A percentile compares a stretch with the other conserved stretches of the same genome.
These are phyloP conservation scores for Cephalopachus bancanus DNA, from an alignment of 2,797 vertebrate genomes.

Conservation along the genomic window DNA sequence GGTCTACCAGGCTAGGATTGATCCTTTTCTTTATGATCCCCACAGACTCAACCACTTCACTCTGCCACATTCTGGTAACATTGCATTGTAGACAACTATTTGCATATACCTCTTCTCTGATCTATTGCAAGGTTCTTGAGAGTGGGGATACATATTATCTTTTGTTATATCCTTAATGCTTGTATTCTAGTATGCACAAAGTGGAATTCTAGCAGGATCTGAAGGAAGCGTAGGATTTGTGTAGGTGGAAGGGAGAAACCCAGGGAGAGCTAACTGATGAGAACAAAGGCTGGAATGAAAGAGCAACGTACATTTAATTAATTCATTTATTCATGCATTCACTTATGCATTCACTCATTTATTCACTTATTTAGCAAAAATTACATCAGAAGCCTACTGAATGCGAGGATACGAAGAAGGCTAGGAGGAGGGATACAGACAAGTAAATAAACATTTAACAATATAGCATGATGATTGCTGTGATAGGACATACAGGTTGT, in stretches of 20 bases:
- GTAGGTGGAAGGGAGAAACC: neutral
- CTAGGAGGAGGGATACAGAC: neutral
- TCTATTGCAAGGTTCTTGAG: neutral
- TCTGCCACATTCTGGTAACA: neutral
- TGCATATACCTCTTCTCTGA: neutral
- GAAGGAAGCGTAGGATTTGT: neutral
- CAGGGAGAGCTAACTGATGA: neutral
- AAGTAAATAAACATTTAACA: constrained; percentile 29
- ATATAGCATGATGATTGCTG: neutral
- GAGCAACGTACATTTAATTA: neutral
- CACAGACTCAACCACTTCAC: neutral
- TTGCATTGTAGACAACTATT: neutral
- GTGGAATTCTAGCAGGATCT: neutral
- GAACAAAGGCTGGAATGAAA: constrained; percentile 2
- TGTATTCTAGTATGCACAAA: neutral
- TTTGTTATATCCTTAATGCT: neutral
- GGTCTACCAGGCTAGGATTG: neutral
- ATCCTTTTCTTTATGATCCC: neutral
- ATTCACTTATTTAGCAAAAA: constrained; percentile 33
- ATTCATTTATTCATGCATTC: neutral
- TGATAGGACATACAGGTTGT: constrained; percentile 2
- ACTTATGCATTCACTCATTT: neutral
- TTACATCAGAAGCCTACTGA: neutral
- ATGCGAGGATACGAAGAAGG: neutral
- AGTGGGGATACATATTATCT: neutral